Conservation (phyloP, 2,888 invertebrate species). For the Cabera pusaria region DNA sequence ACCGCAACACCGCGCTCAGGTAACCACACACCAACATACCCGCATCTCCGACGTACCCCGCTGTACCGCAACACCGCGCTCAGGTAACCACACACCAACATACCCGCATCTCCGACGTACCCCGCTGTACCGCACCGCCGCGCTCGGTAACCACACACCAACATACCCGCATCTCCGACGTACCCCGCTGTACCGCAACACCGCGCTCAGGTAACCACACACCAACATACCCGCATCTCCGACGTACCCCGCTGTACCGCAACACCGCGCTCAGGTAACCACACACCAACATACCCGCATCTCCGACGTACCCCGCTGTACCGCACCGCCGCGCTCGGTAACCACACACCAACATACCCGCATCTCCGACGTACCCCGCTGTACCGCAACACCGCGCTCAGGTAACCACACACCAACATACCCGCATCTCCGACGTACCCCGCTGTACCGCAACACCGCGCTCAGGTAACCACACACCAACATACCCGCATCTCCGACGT, state of each 20-base stretch:
- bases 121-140: constrained; percentile 84
- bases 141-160: constrained; percentile 24
- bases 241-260: constrained; percentile 87
- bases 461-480: too few species aligned
- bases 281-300: too few species aligned
- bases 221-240: too few species aligned
- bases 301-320: constrained; percentile 11
- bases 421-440: too few species aligned
- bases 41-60: constrained; percentile 6
- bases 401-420: too few species aligned
- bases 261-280: constrained; percentile 37
- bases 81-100: too few species aligned
- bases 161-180: too few species aligned
- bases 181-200: constrained; percentile 14
- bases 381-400: constrained; percentile 55
- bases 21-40: too few species aligned
- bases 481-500: too few species aligned
- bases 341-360: too few species aligned
- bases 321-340: constrained; percentile 4
- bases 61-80: constrained; percentile 10
- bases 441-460: constrained; percentile 13
- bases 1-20: constrained; percentile 49
- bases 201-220: background rate
- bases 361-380: too few species aligned
- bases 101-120: too few species aligned